These are phyloP conservation scores for Latheticus oryzae DNA, from an alignment of 2,888 invertebrate genomes.

Conservation along the genomic window DNA sequence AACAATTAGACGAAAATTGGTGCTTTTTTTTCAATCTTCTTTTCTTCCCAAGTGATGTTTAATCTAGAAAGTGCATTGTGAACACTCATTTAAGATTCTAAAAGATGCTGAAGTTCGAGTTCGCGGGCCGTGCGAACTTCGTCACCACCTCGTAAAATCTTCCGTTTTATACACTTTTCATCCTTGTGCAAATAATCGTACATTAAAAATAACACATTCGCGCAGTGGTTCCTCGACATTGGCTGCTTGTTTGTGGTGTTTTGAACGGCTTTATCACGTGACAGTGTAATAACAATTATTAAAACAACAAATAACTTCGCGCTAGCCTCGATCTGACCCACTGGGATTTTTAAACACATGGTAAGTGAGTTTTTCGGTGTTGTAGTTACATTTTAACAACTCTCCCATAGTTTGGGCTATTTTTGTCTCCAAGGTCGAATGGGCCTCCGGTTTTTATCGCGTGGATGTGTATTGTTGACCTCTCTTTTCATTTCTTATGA, in stretches of 20 bases:
- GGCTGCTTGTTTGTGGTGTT: conserved; percentile 34
- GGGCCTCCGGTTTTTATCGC: conserved; percentile 39
- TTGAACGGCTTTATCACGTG: conserved; percentile 36
- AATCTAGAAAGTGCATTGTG: conserved; percentile 26
- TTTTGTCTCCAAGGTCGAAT: conserved; percentile 39
- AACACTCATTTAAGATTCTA: conserved; percentile 14
- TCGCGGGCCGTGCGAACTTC: conserved; percentile 20
- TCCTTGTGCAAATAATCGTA: conserved; percentile 33
- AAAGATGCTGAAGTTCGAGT: conserved; percentile 23
- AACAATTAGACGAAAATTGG: not conserved
- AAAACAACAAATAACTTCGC: conserved; percentile 28
- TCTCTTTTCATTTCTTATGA: conserved; percentile 35
- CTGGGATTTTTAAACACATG: conserved; percentile 41
- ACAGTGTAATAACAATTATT: conserved; percentile 26
- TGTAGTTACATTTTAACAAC: no score
- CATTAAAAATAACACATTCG: conserved; percentile 36
- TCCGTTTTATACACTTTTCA: conserved; percentile 35
- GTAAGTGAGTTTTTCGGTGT: conserved; percentile 40
- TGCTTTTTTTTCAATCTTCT: conserved; percentile 2
- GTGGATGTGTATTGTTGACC: conserved; percentile 40
- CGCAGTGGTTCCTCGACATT: conserved; percentile 31
- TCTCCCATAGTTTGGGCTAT: conserved; percentile 36
- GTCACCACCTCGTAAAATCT: conserved; percentile 29
- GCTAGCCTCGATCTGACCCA: conserved; percentile 33
- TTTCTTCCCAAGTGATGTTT: not conserved